Percentiles rank a stretch among this genome's conserved stretches.
phyloP scores from a whole-genome alignment of 2,888 invertebrate species.

The Ennomos erosarius region DNA sequence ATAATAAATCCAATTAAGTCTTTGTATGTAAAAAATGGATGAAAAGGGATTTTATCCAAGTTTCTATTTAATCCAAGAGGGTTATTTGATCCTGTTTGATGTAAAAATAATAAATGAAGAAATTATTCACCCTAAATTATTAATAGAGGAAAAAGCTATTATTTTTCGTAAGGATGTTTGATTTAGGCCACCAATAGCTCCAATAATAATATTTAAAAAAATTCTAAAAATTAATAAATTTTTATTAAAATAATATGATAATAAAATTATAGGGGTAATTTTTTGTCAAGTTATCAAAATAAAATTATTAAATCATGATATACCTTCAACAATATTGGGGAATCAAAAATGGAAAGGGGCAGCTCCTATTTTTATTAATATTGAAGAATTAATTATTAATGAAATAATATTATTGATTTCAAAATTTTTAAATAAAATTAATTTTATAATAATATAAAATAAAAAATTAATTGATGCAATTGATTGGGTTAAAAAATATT shows the following conservation, averaged over 20 bases:
- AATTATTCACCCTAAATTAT: slow-evolving; percentile 86
- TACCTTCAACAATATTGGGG: slow-evolving; percentile 84
- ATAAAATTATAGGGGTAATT: slow-evolving; percentile 85
- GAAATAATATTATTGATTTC: slow-evolving; percentile 56
- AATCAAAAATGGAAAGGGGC: slow-evolving; percentile 87
- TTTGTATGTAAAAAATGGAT: slow-evolving; percentile 87
- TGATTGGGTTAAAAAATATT: slow-evolving; percentile 86
- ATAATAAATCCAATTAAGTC: slow-evolving; percentile 87
- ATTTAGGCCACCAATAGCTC: slow-evolving; percentile 82
- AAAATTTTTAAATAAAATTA: slow-evolving; percentile 65
- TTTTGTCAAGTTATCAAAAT: slow-evolving; percentile 87
- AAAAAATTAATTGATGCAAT: slow-evolving; percentile 84
- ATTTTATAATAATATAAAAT: slow-evolving; percentile 74
- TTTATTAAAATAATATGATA: slow-evolving; percentile 75
- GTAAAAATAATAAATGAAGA: slow-evolving; percentile 88
- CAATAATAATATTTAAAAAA: slow-evolving; percentile 74
- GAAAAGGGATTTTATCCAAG: slow-evolving; percentile 88
- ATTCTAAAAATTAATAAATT: slow-evolving; percentile 73
- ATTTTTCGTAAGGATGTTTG: slow-evolving; percentile 85
- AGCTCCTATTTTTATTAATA: slow-evolving; percentile 85
- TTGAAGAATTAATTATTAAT: slow-evolving; percentile 67
- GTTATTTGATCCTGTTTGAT: slow-evolving; percentile 89
- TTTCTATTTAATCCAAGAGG: slow-evolving; percentile 87
- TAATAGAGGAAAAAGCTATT: slow-evolving; percentile 87
- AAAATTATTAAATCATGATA: slow-evolving; percentile 84